Base-by-base conservation (phyloP, 2,888 invertebrate genomes). In the Cactoblastis cactorum region DNA sequence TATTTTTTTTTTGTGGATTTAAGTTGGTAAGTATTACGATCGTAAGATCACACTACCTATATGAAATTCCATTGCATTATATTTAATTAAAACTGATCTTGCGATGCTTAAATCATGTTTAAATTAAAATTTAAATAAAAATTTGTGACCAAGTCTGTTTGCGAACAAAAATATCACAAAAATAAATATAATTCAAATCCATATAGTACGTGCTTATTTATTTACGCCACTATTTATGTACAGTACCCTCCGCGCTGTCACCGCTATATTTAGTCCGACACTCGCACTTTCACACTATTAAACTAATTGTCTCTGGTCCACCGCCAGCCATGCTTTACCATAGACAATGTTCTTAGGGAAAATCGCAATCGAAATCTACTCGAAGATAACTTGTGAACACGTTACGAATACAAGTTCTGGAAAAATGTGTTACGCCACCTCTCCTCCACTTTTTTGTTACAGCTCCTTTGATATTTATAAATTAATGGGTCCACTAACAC, bases 281-380 rank as follows among this genome's bases (percentile, higher is more conserved):
- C 70, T 67, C 65, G 69, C 65, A 72, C 72, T 77, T 72, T 69
- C 67, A 19, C 58, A 55, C 58, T 57, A 66, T 71, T 70, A 71
- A 80, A 80, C 83, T 79, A 72, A 67, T 62, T 63, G 72, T 75
- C 68, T 64, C 59, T 66, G 63, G 64, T 60, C 58, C 71, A 65
- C 59, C 56, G 62, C 68, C 78, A 80, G 82, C 85, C 67, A 62
- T 73, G 83, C 86, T 81, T 83, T 77, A 88, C 79, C 86, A 69
- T 69, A 80, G 83, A 83, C 88, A 83, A 82, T 85, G 81, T 85
- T 84, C 85, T 77, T 71, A 72, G 66, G 74, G 74, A 74, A 82
- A 69, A 53, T 43, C 50, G 47, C 50, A 53, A 59, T 49, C 17
- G 53, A 24, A 41, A 22, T 24, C 17, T 37, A 38, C 6, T 11